phyloP scores from a whole-genome alignment of 2,888 invertebrate genomes.

The Pyrgus malvae region DNA sequence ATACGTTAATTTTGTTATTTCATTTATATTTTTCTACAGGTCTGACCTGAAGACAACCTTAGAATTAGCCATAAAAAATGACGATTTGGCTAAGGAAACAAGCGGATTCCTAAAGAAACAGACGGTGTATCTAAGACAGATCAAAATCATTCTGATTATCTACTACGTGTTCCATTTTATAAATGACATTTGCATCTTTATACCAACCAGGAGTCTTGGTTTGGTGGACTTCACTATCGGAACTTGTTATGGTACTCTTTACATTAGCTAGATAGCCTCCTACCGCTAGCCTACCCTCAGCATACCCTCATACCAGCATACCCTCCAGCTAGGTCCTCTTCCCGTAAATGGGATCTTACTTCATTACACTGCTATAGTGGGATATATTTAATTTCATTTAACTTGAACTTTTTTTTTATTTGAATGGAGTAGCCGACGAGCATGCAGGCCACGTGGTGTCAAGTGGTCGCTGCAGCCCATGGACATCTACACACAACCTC shows the following conservation, averaged over 20 bases:
- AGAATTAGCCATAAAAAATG: slow-evolving; percentile 37
- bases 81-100: slow-evolving; percentile 35
- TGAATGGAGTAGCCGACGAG: no score
- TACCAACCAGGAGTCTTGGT: slow-evolving; percentile 40
- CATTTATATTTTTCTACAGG: slow-evolving; percentile 6
- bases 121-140: slow-evolving; percentile 36
- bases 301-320: no score
- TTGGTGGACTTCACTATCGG: slow-evolving; percentile 38
- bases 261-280: neutral
- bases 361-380: no score
- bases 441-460: no score
- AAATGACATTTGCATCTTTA: slow-evolving; percentile 44
- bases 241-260: slow-evolving; percentile 45
- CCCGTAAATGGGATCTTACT: no score
- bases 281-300: no score
- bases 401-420: no score
- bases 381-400: no score
- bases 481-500: no score
- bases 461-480: no score
- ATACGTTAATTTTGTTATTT: no score
- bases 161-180: slow-evolving; percentile 44
- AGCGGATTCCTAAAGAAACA: slow-evolving; percentile 34
- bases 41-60: slow-evolving; percentile 29
- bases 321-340: no score
- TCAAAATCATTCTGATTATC: slow-evolving; percentile 43